A percentile compares a stretch with the other conserved stretches of the same genome.
These are phyloP conservation scores for Halocaridina rubra DNA, from an alignment of 2,888 invertebrate species.

Conservation along the genomic window DNA sequence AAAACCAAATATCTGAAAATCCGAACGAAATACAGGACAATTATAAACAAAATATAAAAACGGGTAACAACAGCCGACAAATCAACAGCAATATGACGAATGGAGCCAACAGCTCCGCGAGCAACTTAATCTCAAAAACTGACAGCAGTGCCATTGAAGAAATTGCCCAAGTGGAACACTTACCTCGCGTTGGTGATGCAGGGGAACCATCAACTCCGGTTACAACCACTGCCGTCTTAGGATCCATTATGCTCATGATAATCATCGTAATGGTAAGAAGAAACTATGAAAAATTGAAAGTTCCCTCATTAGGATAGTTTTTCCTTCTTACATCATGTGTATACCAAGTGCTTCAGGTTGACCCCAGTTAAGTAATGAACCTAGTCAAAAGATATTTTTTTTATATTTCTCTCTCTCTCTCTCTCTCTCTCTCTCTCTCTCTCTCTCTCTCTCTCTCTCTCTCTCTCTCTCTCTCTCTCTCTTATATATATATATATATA, in stretches of 20 bases:
- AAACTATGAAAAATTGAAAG: too few species aligned
- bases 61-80: not conserved
- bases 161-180: not conserved
- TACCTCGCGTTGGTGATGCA: not conserved
- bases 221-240: slow-evolving; percentile 49
- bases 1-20: not conserved
- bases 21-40: too few species aligned
- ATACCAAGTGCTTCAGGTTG: too few species aligned
- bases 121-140: not conserved
- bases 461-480: too few species aligned
- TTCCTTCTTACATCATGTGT: too few species aligned
- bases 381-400: too few species aligned
- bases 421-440: too few species aligned
- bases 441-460: too few species aligned
- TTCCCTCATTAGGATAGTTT: too few species aligned
- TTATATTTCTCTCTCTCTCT: not conserved
- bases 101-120: not conserved
- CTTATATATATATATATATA: not conserved
- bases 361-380: not conserved
- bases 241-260: slow-evolving; percentile 58
- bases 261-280: slow-evolving; percentile 55
- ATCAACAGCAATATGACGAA: not conserved
- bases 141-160: not conserved
- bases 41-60: not conserved
- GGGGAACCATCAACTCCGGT: not conserved